Percentiles rank a stretch among this genome's conserved stretches.
Evolutionary conservation across 2,113 vertebrate species (phyloP).

Genomic region (Coryphaenoides rupestris): DNA sequence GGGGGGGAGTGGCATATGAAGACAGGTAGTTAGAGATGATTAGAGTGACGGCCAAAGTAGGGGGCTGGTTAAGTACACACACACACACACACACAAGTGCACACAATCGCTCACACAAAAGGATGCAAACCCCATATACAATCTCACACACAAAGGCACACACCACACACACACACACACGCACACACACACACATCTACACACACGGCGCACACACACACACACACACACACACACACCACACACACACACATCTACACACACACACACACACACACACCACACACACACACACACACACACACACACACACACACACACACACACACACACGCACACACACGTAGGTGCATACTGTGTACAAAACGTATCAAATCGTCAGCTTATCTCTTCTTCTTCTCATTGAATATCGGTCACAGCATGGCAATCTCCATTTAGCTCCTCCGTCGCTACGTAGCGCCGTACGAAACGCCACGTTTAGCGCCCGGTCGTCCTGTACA

Average conservation of each 20-base stretch:
- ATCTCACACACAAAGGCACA: no score
- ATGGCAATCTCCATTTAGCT: conserved; percentile 42
- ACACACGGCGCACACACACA: no score
- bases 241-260: no score
- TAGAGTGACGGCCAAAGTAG: conserved; percentile 3
- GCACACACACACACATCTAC: no score
- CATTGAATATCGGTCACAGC: conserved; percentile 45
- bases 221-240: no score
- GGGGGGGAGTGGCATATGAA: conserved; percentile 12
- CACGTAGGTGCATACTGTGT: not conserved
- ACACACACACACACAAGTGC: conserved; percentile 11
- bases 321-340: conserved; percentile 28
- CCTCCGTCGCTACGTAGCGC: not conserved
- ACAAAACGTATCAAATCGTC: conserved; percentile 21
- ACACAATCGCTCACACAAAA: no score
- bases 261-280: no score
- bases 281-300: no score
- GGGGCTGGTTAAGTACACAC: conserved; percentile 29
- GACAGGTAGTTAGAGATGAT: conserved; percentile 13
- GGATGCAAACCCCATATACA: no score
- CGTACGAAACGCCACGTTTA: no score
- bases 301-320: not conserved
- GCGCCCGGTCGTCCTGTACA: no score
- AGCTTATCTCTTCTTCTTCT: conserved; percentile 38
- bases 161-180: no score